Percentiles rank a stretch among this genome's conserved stretches.
Conservation (phyloP, 1,140 invertebrate species). For the Aphelenchoides avenae region DNA sequence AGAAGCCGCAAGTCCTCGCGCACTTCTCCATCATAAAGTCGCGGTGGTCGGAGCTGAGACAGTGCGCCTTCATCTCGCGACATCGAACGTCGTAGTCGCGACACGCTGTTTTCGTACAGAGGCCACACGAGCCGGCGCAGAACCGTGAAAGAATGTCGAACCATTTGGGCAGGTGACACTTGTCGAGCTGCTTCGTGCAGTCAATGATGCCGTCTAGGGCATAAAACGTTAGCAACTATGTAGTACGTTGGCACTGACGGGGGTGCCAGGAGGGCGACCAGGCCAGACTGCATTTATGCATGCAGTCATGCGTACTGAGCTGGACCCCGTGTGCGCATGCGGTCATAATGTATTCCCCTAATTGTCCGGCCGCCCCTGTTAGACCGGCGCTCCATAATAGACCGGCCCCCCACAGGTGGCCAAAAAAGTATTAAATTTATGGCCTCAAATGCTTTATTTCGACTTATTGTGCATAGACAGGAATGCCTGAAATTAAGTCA, state of each 20-base stretch:
- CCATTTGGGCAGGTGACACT: constrained; percentile 39
- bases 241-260: background rate
- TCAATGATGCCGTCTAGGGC: constrained; percentile 39
- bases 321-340: too few relatives aligned
- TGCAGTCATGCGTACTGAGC: too few relatives aligned
- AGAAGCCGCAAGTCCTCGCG: constrained; percentile 44
- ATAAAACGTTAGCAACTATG: background rate
- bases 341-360: too few relatives aligned
- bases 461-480: too few relatives aligned
- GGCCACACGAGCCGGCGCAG: constrained; percentile 42
- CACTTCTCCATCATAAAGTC: constrained; percentile 43
- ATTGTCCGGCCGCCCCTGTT: too few relatives aligned
- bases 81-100: constrained; percentile 31
- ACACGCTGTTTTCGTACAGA: constrained; percentile 33
- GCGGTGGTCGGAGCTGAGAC: constrained; percentile 29
- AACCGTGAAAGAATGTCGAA: constrained; percentile 48
- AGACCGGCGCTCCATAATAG: too few relatives aligned
- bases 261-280: background rate
- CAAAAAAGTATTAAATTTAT: too few relatives aligned
- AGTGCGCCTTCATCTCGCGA: constrained; percentile 32
- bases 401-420: too few relatives aligned
- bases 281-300: too few relatives aligned
- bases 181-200: constrained; percentile 41
- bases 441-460: too few relatives aligned
- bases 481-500: too few relatives aligned